Evolutionary conservation across 2,888 invertebrate species (phyloP), one percentile per base, ranked within the genome.

Genomic region (Notodonta dromedarius): DNA sequence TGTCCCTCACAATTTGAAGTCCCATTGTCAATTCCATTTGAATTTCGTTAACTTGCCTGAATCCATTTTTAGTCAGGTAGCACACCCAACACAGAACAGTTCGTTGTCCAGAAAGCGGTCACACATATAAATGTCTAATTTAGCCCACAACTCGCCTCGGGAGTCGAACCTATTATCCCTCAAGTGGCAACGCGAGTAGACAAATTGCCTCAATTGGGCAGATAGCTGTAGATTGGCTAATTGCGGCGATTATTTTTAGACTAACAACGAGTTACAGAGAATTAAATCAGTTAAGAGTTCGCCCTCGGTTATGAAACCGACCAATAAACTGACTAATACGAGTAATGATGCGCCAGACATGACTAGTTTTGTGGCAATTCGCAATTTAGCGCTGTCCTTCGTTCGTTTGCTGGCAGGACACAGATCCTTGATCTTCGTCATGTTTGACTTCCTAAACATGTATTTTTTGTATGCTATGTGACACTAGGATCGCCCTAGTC

Each of bases 191-290:
- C 13, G 35, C 57, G 40, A 58, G 66, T 40, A 46, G 13, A 14
- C 40, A 55, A 84, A 85, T 86, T 82, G 83, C 70, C 78, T 80
- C 84, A 89, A 88, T 88, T 87, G 84, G 74, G 70, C 74, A 76
- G 76, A 78, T 78, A 70, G 70, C 60, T 52, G 65, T 80, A 81
- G 77, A 85, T 86, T 85, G 85, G 77, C 80, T 87, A 88, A 89
- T 88, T 87, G 84, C 73, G 77, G 63, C 70, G 78, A 80, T 85
- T 88, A 89, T 88, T 85, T 90, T 85, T 86, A 85, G 83, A 81
- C 78, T 72, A 77, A 78, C 76, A 77, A 81, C 78, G 66, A 60
- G 70, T 67, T 69, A 62, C 32, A 40, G 51, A 57, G 62, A 66
- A 69, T 74, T 72, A 75, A 69, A 62, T 63, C 52, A 54, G 54